Conservation (phyloP, 2,888 invertebrate genomes). For the Athalia rosae region DNA sequence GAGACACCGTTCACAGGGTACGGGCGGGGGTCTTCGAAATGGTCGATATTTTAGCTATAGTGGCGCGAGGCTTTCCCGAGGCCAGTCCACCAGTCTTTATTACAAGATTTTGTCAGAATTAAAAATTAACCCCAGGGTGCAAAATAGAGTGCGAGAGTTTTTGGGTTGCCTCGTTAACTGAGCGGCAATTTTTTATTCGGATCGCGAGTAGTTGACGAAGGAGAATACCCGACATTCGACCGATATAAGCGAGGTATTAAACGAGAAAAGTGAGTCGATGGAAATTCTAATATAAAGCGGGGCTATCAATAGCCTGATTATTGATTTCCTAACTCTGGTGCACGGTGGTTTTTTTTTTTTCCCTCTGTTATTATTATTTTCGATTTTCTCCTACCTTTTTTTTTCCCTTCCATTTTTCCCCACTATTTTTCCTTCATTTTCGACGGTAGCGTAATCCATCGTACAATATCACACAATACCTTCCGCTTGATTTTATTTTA, state of each 20-base stretch:
- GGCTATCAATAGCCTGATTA: conserved; percentile 16
- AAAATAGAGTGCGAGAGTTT: conserved; percentile 25
- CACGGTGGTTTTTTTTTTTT: neutral
- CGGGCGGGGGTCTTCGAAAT: conserved; percentile 69
- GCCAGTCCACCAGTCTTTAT: conserved; percentile 57
- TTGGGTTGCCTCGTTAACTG: neutral
- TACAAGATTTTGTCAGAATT: conserved; percentile 48
- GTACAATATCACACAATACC: no score
- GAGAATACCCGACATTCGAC: neutral
- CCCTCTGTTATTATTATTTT: neutral
- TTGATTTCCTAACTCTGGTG: conserved; percentile 19
- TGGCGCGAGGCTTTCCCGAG: conserved; percentile 68
- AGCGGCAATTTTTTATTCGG: neutral
- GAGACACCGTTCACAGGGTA: conserved; percentile 50
- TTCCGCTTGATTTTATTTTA: no score
- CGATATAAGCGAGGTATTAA: neutral
- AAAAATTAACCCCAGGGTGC: conserved; percentile 50
- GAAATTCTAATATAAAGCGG: conserved; percentile 18
- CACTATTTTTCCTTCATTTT: neutral
- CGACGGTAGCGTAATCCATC: neutral
- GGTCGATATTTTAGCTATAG: conserved; percentile 72
- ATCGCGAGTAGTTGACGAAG: neutral
- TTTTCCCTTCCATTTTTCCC: neutral
- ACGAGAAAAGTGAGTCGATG: conserved; percentile 19
- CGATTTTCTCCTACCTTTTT: neutral